Percentiles rank a stretch among this genome's conserved stretches.
phyloP scores from a whole-genome alignment of 2,113 vertebrate species.

The Equus przewalskii region DNA sequence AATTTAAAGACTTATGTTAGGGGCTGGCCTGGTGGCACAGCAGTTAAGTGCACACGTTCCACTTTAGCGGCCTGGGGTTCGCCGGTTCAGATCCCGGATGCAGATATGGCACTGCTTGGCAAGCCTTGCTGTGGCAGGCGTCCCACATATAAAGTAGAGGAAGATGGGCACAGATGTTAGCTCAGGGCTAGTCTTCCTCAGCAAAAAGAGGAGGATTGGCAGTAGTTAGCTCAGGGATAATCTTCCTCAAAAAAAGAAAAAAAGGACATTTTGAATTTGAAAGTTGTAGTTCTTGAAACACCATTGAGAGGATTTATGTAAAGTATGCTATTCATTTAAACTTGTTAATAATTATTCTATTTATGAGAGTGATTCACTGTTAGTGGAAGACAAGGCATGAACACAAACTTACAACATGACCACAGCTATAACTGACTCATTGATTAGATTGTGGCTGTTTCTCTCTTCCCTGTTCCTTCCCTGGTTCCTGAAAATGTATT shows the following conservation, averaged over 20 bases:
- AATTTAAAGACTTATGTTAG: neutral
- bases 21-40: too few relatives aligned
- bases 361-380: neutral
- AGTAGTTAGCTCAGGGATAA: too few relatives aligned
- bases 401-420: neutral
- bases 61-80: too few relatives aligned
- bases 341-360: neutral
- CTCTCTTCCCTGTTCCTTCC: neutral
- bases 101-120: too few relatives aligned
- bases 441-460: neutral
- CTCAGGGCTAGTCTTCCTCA: too few relatives aligned
- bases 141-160: too few relatives aligned
- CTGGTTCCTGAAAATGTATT: neutral
- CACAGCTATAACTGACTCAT: neutral
- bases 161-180: too few relatives aligned
- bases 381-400: neutral
- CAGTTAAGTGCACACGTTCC: too few relatives aligned
- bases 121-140: too few relatives aligned
- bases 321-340: neutral
- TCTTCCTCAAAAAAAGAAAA: too few relatives aligned
- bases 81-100: too few relatives aligned
- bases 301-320: neutral
- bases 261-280: neutral
- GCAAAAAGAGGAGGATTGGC: too few relatives aligned
- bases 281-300: neutral